Evolutionary conservation across 2,888 invertebrate genomes (phyloP).

Genomic region (Drosophila anomelani): DNA sequence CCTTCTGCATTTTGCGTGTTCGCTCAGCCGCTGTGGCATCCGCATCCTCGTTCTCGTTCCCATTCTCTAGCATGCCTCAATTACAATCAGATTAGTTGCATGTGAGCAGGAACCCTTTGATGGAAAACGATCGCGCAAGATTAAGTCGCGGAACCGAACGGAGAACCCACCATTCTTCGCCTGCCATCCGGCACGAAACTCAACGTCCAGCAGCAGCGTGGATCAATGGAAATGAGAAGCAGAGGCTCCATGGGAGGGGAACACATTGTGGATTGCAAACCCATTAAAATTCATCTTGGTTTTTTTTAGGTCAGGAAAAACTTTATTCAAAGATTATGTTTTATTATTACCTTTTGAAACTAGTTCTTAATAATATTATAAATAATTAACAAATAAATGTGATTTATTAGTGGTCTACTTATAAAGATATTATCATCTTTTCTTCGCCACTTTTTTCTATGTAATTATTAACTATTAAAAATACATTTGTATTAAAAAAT

Average conservation of each 20-base stretch:
- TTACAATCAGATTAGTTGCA: constrained; percentile 75
- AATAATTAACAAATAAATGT: not conserved
- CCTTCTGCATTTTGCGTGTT: constrained; percentile 56
- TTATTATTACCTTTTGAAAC: not conserved
- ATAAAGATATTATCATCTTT: not conserved
- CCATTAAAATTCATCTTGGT: constrained; percentile 12
- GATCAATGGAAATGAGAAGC: constrained; percentile 8
- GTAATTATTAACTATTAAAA: constrained; percentile 3
- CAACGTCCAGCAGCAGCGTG: not conserved
- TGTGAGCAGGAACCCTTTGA: constrained; percentile 49
- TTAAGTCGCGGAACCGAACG: constrained; percentile 35
- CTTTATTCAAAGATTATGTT: not conserved
- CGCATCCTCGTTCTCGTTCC: constrained; percentile 15
- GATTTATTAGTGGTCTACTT: not conserved
- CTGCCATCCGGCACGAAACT: constrained; percentile 31
- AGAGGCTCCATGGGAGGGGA: not conserved
- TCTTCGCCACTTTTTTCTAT: not conserved
- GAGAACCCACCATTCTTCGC: constrained; percentile 23
- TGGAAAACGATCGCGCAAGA: constrained; percentile 42
- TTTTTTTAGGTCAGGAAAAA: not conserved
- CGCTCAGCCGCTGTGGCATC: constrained; percentile 29
- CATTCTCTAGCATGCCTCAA: constrained; percentile 65
- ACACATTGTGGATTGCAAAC: constrained; percentile 3
- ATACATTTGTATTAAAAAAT: not conserved
- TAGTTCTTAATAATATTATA: not conserved